Evolutionary conservation across 2,113 vertebrate genomes (phyloP).

Genomic region (Scomber scombrus): DNA sequence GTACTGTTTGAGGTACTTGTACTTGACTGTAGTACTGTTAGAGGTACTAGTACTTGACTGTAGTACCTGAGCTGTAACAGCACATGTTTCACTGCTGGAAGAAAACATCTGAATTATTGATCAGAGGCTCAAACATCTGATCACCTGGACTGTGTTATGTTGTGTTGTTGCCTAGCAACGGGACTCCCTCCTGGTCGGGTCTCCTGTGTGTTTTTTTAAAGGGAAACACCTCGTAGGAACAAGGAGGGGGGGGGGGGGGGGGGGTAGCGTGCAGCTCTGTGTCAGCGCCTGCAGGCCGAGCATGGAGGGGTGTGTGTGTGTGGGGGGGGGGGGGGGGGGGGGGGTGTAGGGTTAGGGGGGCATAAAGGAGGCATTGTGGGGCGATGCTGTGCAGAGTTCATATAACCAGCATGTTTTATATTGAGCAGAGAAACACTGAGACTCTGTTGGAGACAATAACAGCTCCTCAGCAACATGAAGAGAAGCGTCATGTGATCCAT

Average conservation of each 20-base stretch:
- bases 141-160: background rate
- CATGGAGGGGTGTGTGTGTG: no score
- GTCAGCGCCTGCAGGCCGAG: background rate
- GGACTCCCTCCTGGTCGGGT: constrained; percentile 30
- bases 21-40: no score
- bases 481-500: constrained; percentile 56
- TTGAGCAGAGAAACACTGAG: constrained; percentile 35
- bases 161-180: constrained; percentile 9
- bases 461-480: constrained; percentile 12
- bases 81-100: constrained; percentile 28
- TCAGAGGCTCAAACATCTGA: background rate
- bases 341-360: no score
- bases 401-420: no score
- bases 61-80: no score
- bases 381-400: no score
- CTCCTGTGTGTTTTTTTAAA: constrained; percentile 12
- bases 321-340: no score
- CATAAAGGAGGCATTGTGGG: constrained; percentile 44
- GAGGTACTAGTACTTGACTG: no score
- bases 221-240: constrained; percentile 52
- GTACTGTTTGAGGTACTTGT: no score
- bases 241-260: no score
- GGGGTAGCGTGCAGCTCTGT: background rate
- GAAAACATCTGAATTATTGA: background rate
- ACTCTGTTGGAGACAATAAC: constrained; percentile 52